Base-by-base conservation (phyloP, 1,140 invertebrate genomes). In the Diachasma alloeum region DNA sequence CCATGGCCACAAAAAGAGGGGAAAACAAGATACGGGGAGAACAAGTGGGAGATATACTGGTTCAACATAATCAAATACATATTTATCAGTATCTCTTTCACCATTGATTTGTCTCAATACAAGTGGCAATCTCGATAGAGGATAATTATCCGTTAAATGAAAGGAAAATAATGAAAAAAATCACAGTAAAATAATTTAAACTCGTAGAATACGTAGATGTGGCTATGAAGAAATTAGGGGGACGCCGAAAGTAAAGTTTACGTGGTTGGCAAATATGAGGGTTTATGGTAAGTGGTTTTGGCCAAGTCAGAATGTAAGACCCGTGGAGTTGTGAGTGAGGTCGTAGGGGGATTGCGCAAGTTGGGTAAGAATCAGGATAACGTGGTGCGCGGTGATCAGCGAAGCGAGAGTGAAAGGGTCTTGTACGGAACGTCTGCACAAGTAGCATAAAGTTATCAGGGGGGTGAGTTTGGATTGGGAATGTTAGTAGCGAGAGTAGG, bases 341-440 rank as follows among this genome's bases (percentile, higher is more conserved):
- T 63, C 11, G 59, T 24, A 26, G 13, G 17, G 56, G 37, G 53
- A 26, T 19, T 37, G 46, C 26, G 17, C 15, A 22, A n/a, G 26
- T 22, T 68, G 19, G 3, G 39, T 74, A 68, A 37, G 63, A 63
- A 68, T 70, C 59, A 11, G 36, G 56, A 53, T 76, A 71, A 75
- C 22, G 59, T 26, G 10, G 59, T 63, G 24, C 59, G 59, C n/a
- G 48, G 22, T 63, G 24, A 63, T 63, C 59, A 72, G 37, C 24
- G 31, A 78, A 74, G 66, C 59, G 46, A 59, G 17, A 73, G 17
- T 22, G 42, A 76, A 67, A 39, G 66, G 75, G 22, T 26, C 46
- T 31, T 72, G 59, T 48, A 22, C 39, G 76, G 36, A 31, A 71
- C 68, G 31, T 67, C 24, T 10, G 13, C 24, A 22, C 26, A 46